Base-by-base conservation (phyloP, 2,113 vertebrate genomes). In the Galbula dea region DNA sequence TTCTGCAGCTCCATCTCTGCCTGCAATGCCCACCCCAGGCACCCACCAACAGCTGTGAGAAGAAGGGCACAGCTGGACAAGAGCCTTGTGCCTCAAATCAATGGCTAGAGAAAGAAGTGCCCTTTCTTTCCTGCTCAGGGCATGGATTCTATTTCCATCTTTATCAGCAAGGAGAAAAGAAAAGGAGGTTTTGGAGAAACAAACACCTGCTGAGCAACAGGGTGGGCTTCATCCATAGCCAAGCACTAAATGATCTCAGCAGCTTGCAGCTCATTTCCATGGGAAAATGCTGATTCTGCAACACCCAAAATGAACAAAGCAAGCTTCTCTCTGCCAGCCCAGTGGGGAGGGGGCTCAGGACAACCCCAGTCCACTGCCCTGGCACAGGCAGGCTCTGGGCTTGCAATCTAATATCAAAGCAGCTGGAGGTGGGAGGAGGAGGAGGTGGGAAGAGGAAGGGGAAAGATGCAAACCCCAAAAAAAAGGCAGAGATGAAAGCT, bases 401-500 rank as follows among this genome's bases (percentile, higher is more conserved):
- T 62, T 0, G 0, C 48, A 79, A 41, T 54, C 39, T 2, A 62
- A 89, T 79, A 93, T 96, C 91, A 96, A 95, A 96, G 85, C 34
- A 51, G 65, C 67, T 62, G 20, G 3, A 8, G 2, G 0, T n/a
- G n/a, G n/a, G n/a, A n/a, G n/a, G n/a, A n/a, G n/a, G n/a, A n/a
- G n/a, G n/a, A n/a, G n/a, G n/a, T n/a, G n/a, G n/a, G n/a, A n/a
- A n/a, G n/a, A n/a, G n/a, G n/a, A n/a, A n/a, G n/a, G n/a, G n/a
- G n/a, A n/a, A n/a, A n/a, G n/a, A n/a, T n/a, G n/a, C n/a, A n/a
- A n/a, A n/a, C n/a, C n/a, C n/a, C n/a, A n/a, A 18, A 43, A 39
- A 32, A 27, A 43, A 48, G 10, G 4, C 15, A n/a, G n/a, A 93
- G 88, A 91, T 95, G 82, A 96, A 96, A 96, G 91, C 72, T 93